These are phyloP conservation scores for Venturia canescens DNA, from an alignment of 1,140 invertebrate species.

Conservation along the genomic window DNA sequence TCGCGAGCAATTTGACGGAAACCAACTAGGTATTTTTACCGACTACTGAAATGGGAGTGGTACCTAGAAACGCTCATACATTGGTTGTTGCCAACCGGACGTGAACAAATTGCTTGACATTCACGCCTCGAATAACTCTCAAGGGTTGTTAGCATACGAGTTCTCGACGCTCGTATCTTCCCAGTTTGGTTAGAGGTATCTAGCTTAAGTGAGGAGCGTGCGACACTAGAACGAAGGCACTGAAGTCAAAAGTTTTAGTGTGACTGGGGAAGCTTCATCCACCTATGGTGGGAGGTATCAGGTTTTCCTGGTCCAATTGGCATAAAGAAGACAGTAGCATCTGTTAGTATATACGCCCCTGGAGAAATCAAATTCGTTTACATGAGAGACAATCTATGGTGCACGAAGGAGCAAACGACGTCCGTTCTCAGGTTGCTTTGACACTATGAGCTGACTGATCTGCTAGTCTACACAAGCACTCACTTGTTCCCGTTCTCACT, in stretches of 20 bases:
- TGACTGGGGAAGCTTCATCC: conserved; percentile 48
- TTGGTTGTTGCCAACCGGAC: conserved; percentile 20
- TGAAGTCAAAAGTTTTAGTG: conserved; percentile 54
- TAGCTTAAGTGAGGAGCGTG: conserved; percentile 25
- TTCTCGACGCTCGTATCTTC: conserved; percentile 30
- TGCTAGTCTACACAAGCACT: conserved; percentile 23
- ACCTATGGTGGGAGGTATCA: conserved; percentile 20
- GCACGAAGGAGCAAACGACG: conserved; percentile 59
- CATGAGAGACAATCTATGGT: conserved; percentile 39
- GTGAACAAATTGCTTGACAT: conserved; percentile 70
- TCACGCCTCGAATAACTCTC: conserved; percentile 65
- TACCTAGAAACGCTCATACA: neutral
- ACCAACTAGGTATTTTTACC: neutral
- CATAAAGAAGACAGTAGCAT: conserved; percentile 50
- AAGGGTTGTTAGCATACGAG: conserved; percentile 52
- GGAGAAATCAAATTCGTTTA: conserved; percentile 68
- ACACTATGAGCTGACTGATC: conserved; percentile 32
- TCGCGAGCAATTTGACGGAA: conserved; percentile 7
- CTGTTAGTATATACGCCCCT: conserved; percentile 60
- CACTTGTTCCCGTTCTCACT: conserved; percentile 27
- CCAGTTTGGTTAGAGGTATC: conserved; percentile 24
- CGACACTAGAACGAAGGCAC: conserved; percentile 50
- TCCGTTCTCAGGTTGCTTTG: conserved; percentile 62
- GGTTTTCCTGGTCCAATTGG: conserved; percentile 20
- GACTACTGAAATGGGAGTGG: neutral